Evolutionary conservation across 2,113 vertebrate genomes (phyloP).

Genomic region (Anhinga rufa): DNA sequence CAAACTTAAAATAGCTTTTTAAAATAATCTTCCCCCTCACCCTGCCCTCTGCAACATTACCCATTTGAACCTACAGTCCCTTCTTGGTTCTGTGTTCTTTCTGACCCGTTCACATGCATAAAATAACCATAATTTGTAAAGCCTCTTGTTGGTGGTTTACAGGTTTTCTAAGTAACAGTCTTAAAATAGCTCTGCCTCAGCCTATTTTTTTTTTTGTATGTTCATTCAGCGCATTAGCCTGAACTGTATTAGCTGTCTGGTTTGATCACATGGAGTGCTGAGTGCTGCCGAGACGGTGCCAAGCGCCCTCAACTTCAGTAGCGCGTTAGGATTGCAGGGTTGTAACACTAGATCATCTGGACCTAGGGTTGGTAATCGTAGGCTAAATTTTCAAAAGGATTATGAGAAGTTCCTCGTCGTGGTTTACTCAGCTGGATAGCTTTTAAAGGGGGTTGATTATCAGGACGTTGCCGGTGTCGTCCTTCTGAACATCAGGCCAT

Average conservation of each 20-base stretch:
- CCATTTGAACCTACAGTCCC: background rate
- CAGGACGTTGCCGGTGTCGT: background rate
- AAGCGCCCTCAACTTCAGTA: background rate
- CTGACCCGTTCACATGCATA: background rate
- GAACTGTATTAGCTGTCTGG: background rate
- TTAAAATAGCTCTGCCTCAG: constrained; percentile 28
- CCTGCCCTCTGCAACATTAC: background rate
- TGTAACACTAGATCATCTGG: background rate
- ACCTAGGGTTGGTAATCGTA: background rate
- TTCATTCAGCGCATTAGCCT: background rate
- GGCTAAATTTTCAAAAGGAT: background rate
- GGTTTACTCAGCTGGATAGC: background rate
- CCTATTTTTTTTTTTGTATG: constrained; percentile 9
- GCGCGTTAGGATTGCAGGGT: background rate
- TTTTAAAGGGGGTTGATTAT: background rate
- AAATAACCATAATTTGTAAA: background rate
- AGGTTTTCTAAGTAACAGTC: background rate
- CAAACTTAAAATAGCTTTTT: background rate
- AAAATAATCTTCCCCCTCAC: background rate
- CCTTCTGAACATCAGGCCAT: background rate
- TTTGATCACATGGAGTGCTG: background rate
- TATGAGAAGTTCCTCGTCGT: background rate
- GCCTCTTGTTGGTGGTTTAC: background rate
- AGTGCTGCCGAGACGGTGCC: background rate
- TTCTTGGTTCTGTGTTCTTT: background rate